These are phyloP conservation scores for Catostomus latipinnis DNA, from an alignment of 2,797 vertebrate species.

Conservation along the genomic window DNA sequence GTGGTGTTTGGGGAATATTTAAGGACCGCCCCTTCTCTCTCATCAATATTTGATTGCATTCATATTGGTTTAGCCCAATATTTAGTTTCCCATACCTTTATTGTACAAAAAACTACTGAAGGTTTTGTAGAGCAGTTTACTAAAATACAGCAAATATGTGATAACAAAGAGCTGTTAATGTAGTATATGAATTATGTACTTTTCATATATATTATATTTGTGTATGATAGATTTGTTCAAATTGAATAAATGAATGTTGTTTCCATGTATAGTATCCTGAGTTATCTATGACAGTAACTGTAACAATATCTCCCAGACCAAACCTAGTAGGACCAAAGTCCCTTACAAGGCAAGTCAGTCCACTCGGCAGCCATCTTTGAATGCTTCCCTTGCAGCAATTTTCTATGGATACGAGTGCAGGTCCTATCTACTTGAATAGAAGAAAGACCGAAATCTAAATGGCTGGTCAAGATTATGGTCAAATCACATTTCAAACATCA, in stretches of 20 bases:
- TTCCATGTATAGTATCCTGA: slow-evolving; percentile 57
- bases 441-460: too few species aligned
- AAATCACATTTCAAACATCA: too few species aligned
- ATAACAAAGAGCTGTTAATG: slow-evolving; percentile 51
- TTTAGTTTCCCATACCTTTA: slow-evolving; percentile 66
- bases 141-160: slow-evolving; percentile 61
- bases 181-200: slow-evolving; percentile 21
- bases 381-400: not conserved
- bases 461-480: too few species aligned
- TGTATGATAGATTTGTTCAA: slow-evolving; percentile 69
- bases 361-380: too few species aligned
- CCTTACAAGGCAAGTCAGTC: too few species aligned
- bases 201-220: slow-evolving; percentile 50
- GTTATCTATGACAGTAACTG: not conserved
- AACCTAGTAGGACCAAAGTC: not conserved
- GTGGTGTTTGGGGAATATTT: slow-evolving; percentile 51
- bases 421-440: too few species aligned
- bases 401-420: not conserved
- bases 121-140: slow-evolving; percentile 61
- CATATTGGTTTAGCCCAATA: slow-evolving; percentile 60
- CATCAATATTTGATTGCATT: slow-evolving; percentile 58
- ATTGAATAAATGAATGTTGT: slow-evolving; percentile 76
- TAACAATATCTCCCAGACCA: not conserved
- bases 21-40: slow-evolving; percentile 10
- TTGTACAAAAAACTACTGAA: slow-evolving; percentile 60